Percentiles rank a stretch among this genome's conserved stretches.
phyloP scores from a whole-genome alignment of 2,113 vertebrate genomes.

The Sterna hirundo region DNA sequence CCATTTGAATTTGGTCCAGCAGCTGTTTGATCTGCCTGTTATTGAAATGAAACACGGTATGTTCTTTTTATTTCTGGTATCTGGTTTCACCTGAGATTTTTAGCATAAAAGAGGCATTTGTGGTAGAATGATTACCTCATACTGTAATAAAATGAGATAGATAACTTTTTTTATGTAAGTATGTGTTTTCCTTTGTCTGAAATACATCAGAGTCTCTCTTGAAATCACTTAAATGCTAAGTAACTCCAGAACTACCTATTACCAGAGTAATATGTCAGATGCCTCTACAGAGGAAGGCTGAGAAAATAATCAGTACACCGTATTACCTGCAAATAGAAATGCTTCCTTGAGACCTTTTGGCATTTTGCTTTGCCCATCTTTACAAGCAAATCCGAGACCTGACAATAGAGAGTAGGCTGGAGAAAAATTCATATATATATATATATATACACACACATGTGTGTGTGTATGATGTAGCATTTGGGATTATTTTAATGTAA shows the following conservation, averaged over 20 bases:
- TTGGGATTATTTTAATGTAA: not conserved
- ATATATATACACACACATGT: too few relatives aligned
- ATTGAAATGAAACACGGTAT: constrained; percentile 89
- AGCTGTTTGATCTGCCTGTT: constrained; percentile 80
- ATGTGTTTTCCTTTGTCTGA: not conserved
- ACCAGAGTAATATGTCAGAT: not conserved
- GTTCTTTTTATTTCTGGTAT: constrained; percentile 39
- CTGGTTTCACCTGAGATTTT: not conserved
- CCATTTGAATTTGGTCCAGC: constrained; percentile 78
- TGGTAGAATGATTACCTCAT: not conserved
- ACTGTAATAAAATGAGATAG: not conserved
- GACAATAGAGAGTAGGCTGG: not conserved
- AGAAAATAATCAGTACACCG: not conserved
- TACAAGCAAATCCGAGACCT: not conserved
- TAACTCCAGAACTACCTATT: not conserved
- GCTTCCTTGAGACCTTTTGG: not conserved
- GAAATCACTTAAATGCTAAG: constrained; percentile 6
- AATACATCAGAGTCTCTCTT: not conserved
- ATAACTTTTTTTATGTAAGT: not conserved
- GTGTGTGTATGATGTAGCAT: not conserved
- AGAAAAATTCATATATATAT: not conserved
- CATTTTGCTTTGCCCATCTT: not conserved
- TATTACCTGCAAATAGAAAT: not conserved
- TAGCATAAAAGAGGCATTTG: not conserved
- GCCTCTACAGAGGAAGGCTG: not conserved